Evolutionary conservation across 2,888 invertebrate genomes (phyloP).

Genomic region (Quadroppia sp.): DNA sequence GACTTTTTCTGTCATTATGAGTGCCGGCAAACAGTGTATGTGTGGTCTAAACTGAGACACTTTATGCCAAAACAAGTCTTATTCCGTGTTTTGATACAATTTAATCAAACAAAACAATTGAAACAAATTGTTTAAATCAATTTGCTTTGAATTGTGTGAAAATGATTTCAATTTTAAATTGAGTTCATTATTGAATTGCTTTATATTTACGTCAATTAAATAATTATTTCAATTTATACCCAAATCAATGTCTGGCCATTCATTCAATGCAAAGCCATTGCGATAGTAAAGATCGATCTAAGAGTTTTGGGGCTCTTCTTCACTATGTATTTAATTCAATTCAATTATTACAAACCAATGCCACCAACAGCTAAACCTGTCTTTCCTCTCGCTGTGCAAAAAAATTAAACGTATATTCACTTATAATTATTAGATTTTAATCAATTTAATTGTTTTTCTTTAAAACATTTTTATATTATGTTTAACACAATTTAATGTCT

Average conservation of each 20-base stretch:
- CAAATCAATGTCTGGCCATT: too few relatives aligned
- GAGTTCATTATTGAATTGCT: not conserved
- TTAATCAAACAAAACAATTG: not conserved
- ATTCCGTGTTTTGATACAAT: conserved; percentile 6
- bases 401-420: too few relatives aligned
- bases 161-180: not conserved
- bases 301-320: not conserved
- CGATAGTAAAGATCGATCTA: not conserved
- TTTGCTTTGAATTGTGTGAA: not conserved
- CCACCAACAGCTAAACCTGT: too few relatives aligned
- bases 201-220: not conserved
- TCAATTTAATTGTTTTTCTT: conserved; percentile 26
- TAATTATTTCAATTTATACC: not conserved
- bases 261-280: not conserved
- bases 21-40: not conserved
- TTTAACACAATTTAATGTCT: not conserved
- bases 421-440: conserved; percentile 28
- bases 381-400: too few relatives aligned
- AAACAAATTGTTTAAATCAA: not conserved
- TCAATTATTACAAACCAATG: too few relatives aligned
- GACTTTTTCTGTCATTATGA: conserved; percentile 15
- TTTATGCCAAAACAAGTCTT: not conserved
- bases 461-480: not conserved
- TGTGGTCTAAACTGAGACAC: conserved; percentile 7
- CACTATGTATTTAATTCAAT: too few relatives aligned